Percentiles rank a stretch among this genome's conserved stretches.
phyloP scores from a whole-genome alignment of 2,113 vertebrate species.

The Varanus salvator region DNA sequence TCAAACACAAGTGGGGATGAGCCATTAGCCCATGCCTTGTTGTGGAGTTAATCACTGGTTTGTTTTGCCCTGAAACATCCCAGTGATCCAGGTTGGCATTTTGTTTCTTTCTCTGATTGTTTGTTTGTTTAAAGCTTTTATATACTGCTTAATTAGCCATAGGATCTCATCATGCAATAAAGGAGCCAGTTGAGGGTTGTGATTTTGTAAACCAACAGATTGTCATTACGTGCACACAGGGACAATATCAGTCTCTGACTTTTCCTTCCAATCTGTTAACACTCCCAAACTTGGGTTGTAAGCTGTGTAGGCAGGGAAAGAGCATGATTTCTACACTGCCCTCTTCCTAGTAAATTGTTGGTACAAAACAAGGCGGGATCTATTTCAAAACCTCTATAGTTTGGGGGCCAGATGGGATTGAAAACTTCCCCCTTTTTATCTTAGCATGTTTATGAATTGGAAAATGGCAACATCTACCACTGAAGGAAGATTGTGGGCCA shows the following conservation, averaged over 20 bases:
- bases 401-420: neutral
- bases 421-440: neutral
- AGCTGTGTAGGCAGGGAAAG: neutral
- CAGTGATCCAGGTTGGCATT: too few species aligned
- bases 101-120: too few species aligned
- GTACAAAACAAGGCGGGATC: neutral
- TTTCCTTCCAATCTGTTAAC: too few species aligned
- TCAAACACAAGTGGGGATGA: too few species aligned
- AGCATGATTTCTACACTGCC: neutral
- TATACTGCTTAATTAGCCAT: too few species aligned
- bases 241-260: neutral
- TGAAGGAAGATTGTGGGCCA: neutral
- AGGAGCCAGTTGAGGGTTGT: too few species aligned
- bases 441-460: neutral
- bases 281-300: neutral
- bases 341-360: neutral
- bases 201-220: too few species aligned
- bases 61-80: too few species aligned
- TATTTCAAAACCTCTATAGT: neutral
- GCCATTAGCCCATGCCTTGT: too few species aligned
- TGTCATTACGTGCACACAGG: neutral
- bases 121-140: too few species aligned
- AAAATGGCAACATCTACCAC: neutral
- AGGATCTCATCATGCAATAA: too few species aligned
- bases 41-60: too few species aligned